Base-by-base conservation (phyloP, 2,888 invertebrate species). In the Callyntrura guangdongensis region DNA sequence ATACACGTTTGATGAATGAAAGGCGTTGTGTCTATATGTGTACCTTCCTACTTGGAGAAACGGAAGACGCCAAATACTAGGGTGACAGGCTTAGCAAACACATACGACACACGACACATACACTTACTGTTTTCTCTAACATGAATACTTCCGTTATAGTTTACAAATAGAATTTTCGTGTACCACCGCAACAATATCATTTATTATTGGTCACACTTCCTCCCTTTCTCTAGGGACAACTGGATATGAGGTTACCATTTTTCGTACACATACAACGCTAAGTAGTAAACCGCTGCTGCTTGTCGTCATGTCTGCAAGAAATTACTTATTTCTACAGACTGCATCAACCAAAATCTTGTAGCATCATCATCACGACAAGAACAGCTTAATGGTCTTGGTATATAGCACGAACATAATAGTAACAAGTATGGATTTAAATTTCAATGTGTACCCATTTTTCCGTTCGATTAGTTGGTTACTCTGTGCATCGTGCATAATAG, bases 1-100 rank as follows among this genome's bases (percentile, higher is more conserved):
- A 9, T 25, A 49, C 25, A 47, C 22, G 17, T 82, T 47, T 82
- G 82, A 88, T 88, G 82, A 72, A 88, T 88, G 88, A 61, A 82
- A 20, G 61, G 49, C 14, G 22, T 45, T 72, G 45, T 79, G n/a
- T 59, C 17, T 59, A 5, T 17, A 6, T 36, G 36, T 36, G 36
- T 6, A 36, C 36, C 36, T 36, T 36, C 36, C 36, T 36, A 36
- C 36, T 36, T 36, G 36, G 6, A 4, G 36, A 36, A 36, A 36
- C 6, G 2, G 36, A 36, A 36, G 36, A 36, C 36, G 36, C 36
- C 36, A 36, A 36, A 36, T 36, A 36, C 6, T 36, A 36, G 3
- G 36, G 36, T 36, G 6, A 36, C 36, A 36, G 36, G 36, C 36
- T 36, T 36, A 36, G 6, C 36, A 36, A 4, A 36, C 6, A 36